Evolutionary conservation across 2,888 invertebrate species (phyloP), one percentile per base, ranked within the genome.

Genomic region (Pollenia angustigena): DNA sequence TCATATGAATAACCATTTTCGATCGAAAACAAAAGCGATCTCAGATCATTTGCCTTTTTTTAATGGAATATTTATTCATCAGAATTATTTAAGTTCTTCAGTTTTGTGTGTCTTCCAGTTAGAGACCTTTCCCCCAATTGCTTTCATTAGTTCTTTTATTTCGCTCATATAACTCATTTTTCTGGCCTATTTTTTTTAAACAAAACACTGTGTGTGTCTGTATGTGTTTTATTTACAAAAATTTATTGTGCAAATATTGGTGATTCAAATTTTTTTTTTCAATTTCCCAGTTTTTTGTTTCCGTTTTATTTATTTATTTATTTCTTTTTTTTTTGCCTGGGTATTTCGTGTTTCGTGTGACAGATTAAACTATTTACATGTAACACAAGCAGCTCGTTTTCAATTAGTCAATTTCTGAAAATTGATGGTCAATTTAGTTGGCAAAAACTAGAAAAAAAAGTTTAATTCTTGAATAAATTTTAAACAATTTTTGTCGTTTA

Each of bases 391-490:
- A 23, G 74, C 66, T 80, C 60, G 79, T 69, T 72, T 84, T 80
- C 84, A 84, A 84, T 84, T 80, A 84, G 84, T 80, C 68, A 74
- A 75, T 74, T 68, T 58, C 69, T 80, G 79, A 74, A 62, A 32
- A 68, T 76, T 54, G 68, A 84, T 74, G 74, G 50, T 62, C 46
- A 79, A 74, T 72, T 74, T 72, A 52, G 18, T 64, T 23, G 42
- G 40, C 40, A 11, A 40, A 50, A 50, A 44, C 9, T 44, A 0
- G 6, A 50, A 54, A 2, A 16, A 46, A 40, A 32, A 11, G 18
- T 12, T 11, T 32, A 9, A 40, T 32, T 32, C 32, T 32, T 32
- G 6, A 48, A 58, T 23, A 58, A n/a, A 14, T n/a, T 42, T 48
- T 44, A 62, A 10, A 4, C 14, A 62, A 62, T n/a, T 16, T 16